phyloP scores from a whole-genome alignment of 1,140 invertebrate genomes.

The Drosophila triauraria region DNA sequence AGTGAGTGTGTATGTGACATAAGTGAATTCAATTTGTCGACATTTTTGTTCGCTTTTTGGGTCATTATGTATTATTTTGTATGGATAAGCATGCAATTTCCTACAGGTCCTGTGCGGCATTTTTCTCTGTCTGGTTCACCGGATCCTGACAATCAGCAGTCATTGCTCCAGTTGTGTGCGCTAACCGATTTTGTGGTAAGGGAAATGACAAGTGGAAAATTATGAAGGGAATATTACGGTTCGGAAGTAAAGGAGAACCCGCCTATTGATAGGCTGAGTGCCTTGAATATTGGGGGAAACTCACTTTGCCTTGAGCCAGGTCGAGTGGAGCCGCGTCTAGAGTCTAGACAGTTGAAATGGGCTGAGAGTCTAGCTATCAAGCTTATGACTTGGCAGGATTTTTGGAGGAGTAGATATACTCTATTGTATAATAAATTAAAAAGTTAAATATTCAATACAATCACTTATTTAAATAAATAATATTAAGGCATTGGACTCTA shows the following conservation, averaged over 20 bases:
- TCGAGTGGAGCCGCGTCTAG: neutral
- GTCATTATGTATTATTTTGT: constrained; percentile 31
- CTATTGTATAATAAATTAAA: too few species aligned
- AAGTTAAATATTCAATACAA: too few species aligned
- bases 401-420: neutral
- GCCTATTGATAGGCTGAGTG: constrained; percentile 5
- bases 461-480: too few species aligned
- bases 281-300: constrained; percentile 1
- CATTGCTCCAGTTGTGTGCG: constrained; percentile 33
- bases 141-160: constrained; percentile 30
- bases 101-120: constrained; percentile 15
- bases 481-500: too few species aligned
- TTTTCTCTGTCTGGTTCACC: constrained; percentile 21
- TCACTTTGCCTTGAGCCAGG: neutral
- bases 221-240: constrained; percentile 18
- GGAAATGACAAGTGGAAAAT: constrained; percentile 29
- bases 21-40: constrained; percentile 63
- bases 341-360: constrained; percentile 9
- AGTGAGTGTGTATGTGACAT: constrained; percentile 16
- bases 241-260: neutral
- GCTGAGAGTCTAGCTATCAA: neutral
- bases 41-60: constrained; percentile 11
- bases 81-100: constrained; percentile 22
- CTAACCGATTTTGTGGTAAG: constrained; percentile 10
- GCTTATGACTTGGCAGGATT: constrained; percentile 1